Percentiles rank a stretch among this genome's conserved stretches.
phyloP scores from a whole-genome alignment of 2,113 vertebrate genomes.

The Brienomyrus longianalis region DNA sequence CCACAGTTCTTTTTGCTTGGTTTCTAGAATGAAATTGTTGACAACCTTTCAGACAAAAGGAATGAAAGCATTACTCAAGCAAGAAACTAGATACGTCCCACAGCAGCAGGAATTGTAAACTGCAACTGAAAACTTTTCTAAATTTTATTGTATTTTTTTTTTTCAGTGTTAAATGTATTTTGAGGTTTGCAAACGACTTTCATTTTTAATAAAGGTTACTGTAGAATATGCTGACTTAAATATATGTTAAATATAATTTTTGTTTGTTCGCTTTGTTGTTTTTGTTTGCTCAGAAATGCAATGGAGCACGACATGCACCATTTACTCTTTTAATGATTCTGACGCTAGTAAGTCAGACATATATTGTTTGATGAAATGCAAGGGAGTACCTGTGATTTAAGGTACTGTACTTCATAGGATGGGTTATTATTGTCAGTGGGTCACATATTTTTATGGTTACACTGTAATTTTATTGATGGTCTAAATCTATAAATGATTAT shows the following conservation, averaged over 20 bases:
- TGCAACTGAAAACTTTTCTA: neutral
- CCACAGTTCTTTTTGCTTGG: neutral
- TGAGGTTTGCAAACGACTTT: neutral
- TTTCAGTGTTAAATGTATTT: neutral
- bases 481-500: neutral
- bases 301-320: neutral
- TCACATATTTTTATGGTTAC: neutral
- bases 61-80: neutral
- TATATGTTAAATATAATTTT: neutral
- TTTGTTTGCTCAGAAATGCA: neutral
- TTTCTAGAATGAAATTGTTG: neutral
- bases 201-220: neutral
- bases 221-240: neutral
- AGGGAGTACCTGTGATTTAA: neutral
- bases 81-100: neutral
- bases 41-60: neutral
- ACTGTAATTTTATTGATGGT: neutral
- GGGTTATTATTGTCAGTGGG: neutral
- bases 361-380: neutral
- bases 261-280: neutral
- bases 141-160: neutral
- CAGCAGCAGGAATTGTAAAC: neutral
- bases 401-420: neutral
- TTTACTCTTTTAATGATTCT: neutral
- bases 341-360: neutral